Evolutionary conservation across 2,113 vertebrate species (phyloP), one percentile per base, ranked within the genome.

Genomic region (Theropithecus gelada): DNA sequence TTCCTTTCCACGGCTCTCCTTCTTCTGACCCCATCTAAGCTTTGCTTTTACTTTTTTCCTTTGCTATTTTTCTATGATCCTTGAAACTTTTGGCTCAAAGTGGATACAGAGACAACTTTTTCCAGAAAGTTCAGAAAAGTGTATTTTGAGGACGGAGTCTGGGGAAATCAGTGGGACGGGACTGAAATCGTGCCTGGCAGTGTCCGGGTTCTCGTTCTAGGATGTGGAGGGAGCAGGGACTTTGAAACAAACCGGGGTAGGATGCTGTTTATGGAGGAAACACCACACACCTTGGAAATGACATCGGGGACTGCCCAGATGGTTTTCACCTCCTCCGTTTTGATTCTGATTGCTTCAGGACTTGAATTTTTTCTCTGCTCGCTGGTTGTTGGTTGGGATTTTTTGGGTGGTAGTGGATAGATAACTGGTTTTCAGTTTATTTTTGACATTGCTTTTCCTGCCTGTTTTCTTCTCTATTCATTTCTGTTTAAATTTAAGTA

Each of bases 51-150:
- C 48, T 38, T 55, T 91, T 90, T 61, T 64, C 78, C 18, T 48
- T 68, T 16, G 3, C 17, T 38, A 1, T n/a, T 52, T 86, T 92
- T 73, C 72, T 17, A 1, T 4, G 8, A 72, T 79, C 89, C 32
- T 94, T 73, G 22, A 20, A n/a, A 92, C 55, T 79, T 50, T 87
- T 61, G 85, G 38, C 57, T 93, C 7, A 0, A 13, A 66, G 80
- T 64, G 0, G 0, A 52, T 5, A 59, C 14, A 11, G 85, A 91
- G 79, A 87, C 55, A 48, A 43, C 23, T 73, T 50, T 66, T 43
- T 76, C 73, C 86, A 4, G 38, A 90, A 61, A 59, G 40, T 95
- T 93, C 66, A 35, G 88, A 97, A 97, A 97, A 98, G 82, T 81
- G 1, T 23, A 43, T 70, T 82, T 27, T 0, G 0, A 70, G 93